These are phyloP conservation scores for Acanthoscelides obtectus DNA, from an alignment of 2,888 invertebrate genomes.

Conservation along the genomic window DNA sequence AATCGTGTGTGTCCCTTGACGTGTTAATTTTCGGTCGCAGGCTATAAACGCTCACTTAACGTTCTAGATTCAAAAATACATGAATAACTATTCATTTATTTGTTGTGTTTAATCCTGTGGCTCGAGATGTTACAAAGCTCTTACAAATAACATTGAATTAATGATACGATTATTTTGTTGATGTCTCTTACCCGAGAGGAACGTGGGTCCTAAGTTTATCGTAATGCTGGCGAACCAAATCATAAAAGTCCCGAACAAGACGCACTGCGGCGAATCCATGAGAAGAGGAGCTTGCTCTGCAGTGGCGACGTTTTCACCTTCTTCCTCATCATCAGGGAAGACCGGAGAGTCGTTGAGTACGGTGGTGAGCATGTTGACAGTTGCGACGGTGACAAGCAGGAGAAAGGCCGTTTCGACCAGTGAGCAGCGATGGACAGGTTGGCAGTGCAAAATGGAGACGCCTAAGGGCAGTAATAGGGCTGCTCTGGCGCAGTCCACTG, in stretches of 20 bases:
- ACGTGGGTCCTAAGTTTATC: conserved; percentile 84
- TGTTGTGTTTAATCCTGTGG: too few species aligned
- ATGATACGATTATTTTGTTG: too few species aligned
- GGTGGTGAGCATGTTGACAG: conserved; percentile 85
- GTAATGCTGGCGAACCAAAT: conserved; percentile 91
- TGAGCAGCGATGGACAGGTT: conserved; percentile 81
- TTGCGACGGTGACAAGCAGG: conserved; percentile 81
- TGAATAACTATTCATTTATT: too few species aligned
- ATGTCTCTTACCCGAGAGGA: conserved; percentile 63
- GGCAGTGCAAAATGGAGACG: conserved; percentile 74
- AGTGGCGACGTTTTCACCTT: conserved; percentile 62
- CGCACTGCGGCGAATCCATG: conserved; percentile 86
- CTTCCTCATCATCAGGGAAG: conserved; percentile 67
- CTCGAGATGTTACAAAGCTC: too few species aligned
- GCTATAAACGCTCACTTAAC: too few species aligned
- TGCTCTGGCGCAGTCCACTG: conserved; percentile 78
- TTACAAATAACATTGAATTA: too few species aligned
- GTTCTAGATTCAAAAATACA: too few species aligned
- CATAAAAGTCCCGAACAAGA: conserved; percentile 86
- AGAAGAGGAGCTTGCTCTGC: conserved; percentile 55
- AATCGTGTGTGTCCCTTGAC: too few species aligned
- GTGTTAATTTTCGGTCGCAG: too few species aligned
- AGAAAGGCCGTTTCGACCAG: conserved; percentile 85
- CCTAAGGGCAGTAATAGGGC: conserved; percentile 76
- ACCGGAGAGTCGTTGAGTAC: conserved; percentile 82